Percentiles rank a stretch among this genome's conserved stretches.
These are phyloP conservation scores for rabbit (Oryctolagus cuniculus) DNA, from an alignment of 2,113 vertebrate species.

Conservation along the genomic window DNA sequence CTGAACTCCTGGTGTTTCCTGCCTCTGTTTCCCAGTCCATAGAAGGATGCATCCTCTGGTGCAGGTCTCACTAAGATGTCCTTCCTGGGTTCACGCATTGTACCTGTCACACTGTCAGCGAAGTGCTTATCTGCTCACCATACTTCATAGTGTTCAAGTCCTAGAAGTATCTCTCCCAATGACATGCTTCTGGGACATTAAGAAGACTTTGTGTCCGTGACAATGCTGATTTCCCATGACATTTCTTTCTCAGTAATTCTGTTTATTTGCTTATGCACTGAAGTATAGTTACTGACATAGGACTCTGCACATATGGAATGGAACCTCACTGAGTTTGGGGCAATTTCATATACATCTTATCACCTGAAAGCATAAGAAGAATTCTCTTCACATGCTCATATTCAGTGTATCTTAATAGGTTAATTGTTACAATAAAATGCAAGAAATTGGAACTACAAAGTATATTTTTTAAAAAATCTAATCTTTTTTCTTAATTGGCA, in stretches of 20 bases:
- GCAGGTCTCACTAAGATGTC: not conserved
- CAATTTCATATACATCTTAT: not conserved
- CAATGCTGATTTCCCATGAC: not conserved
- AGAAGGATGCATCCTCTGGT: not conserved
- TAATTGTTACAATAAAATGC: not conserved
- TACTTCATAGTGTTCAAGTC: not conserved
- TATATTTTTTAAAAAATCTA: not conserved
- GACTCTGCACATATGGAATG: not conserved
- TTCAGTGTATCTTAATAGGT: not conserved
- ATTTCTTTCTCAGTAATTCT: slow-evolving; percentile 22
- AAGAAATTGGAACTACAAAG: not conserved
- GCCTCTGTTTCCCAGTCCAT: not conserved
- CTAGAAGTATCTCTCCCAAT: not conserved
- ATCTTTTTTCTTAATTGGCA: not conserved
- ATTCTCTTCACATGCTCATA: not conserved
- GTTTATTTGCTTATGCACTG: not conserved
- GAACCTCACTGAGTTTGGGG: not conserved
- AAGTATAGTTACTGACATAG: not conserved
- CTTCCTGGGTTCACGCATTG: not conserved
- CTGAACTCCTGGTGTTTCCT: not conserved
- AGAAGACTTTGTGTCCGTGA: not conserved
- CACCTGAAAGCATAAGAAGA: not conserved
- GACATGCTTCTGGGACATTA: not conserved
- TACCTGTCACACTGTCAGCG: not conserved
- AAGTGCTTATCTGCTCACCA: not conserved